phyloP scores from a whole-genome alignment of 2,888 invertebrate species.

The Gibbula magus region DNA sequence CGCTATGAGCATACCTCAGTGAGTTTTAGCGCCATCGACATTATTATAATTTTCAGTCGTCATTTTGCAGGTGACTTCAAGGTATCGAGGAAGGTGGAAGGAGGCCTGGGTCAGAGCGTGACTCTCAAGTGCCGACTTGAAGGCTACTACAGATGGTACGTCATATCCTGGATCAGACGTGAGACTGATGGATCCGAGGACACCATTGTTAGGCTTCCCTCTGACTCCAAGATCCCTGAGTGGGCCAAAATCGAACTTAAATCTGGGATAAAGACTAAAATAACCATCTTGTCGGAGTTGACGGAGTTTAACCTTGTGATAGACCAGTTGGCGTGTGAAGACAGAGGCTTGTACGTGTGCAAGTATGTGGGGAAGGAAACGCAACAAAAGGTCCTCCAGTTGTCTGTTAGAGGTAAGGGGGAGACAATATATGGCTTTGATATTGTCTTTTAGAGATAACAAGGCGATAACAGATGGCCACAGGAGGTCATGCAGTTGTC shows the following conservation, averaged over 20 bases:
- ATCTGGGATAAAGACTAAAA: not conserved
- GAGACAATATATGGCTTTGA: not conserved
- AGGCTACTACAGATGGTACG: conserved; percentile 15
- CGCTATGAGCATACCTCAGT: too few species aligned
- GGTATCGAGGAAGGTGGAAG: not conserved
- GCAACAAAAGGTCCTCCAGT: not conserved
- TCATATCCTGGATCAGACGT: conserved; percentile 17
- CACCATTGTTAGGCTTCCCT: not conserved
- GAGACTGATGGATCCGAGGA: not conserved
- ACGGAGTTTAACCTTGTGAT: conserved; percentile 20
- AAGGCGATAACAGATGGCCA: too few species aligned
- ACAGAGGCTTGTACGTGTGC: conserved; percentile 7
- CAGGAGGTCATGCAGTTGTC: too few species aligned
- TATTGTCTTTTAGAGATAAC: too few species aligned
- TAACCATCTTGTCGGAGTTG: not conserved
- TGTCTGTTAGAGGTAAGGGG: conserved; percentile 1
- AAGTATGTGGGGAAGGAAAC: not conserved
- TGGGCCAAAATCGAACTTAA: not conserved
- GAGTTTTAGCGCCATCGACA: not conserved
- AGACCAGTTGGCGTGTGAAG: not conserved
- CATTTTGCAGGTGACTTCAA: conserved; percentile 13
- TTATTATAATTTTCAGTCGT: not conserved
- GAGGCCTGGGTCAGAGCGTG: not conserved
- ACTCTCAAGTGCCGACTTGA: not conserved
- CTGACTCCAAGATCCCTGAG: conserved; percentile 18